Base-by-base conservation (phyloP, 2,888 invertebrate genomes). In the Carcina quercana region DNA sequence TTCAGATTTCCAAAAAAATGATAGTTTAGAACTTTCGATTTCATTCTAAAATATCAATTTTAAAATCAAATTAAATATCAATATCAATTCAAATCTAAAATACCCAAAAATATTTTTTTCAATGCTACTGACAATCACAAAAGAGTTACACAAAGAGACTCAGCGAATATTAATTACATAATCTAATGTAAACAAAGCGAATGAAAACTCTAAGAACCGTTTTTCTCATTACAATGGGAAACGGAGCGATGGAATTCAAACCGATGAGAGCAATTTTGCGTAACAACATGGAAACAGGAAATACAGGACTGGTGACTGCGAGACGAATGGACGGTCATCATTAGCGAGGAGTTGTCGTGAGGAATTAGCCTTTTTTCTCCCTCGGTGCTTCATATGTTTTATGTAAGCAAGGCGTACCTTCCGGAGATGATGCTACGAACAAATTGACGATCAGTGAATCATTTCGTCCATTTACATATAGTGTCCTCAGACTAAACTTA, bases 211-310 rank as follows among this genome's bases (percentile, higher is more conserved):
- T 64, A 49, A 60, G 66, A 67, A 73, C 52, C 53, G 53, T 66
- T 69, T 64, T 63, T 36, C 58, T 42, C 57, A 61, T 65, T 52
- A 74, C 75, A 74, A 75, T 75, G 50, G 61, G 38, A 31, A 50
- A 50, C 52, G 40, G 43, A 38, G 53, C 50, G 52, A 58, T 62
- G 71, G 70, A 69, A 68, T 72, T 69, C 63, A 57, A 65, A 61
- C 54, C 55, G 46, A n/a, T 51, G 50, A 50, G 45, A 47, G 68
- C 53, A 67, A 71, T 75, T 76, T 75, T 56, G 60, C 66, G 60
- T 64, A 65, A 72, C 60, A 48, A 56, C 50, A 49, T 48, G 55
- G 52, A 53, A 75, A 79, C 79, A 64, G 72, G 79, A 76, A 76
- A 78, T 75, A 74, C 78, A 66, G 75, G 79, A 64, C 56, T 33